These are phyloP conservation scores for Folsomia manolachei DNA, from an alignment of 2,888 invertebrate species.

Conservation along the genomic window DNA sequence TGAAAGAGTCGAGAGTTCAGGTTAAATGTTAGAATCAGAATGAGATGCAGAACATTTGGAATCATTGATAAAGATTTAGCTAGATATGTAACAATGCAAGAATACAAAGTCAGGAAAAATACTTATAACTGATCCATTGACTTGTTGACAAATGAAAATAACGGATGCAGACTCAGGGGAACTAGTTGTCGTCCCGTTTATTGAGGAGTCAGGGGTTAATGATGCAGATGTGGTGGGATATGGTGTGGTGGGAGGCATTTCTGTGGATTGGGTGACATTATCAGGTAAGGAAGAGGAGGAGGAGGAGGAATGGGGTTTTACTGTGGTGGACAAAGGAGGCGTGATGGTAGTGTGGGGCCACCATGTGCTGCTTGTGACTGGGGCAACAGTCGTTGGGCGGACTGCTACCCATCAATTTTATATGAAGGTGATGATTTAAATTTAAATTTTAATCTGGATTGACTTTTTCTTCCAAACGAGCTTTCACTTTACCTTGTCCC, in stretches of 20 bases:
- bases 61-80: background rate
- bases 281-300: slow-evolving; percentile 48
- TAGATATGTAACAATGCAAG: background rate
- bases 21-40: background rate
- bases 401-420: slow-evolving; percentile 6
- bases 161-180: background rate
- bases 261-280: slow-evolving; percentile 42
- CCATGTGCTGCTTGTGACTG: slow-evolving; percentile 25
- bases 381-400: slow-evolving; percentile 39
- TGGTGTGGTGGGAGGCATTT: slow-evolving; percentile 32
- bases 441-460: too few species aligned
- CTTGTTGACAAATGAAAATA: slow-evolving; percentile 22
- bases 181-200: slow-evolving; percentile 25
- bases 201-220: slow-evolving; percentile 31
- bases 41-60: background rate
- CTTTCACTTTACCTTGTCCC: background rate
- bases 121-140: background rate
- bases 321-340: too few species aligned
- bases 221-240: slow-evolving; percentile 39
- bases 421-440: background rate
- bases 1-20: background rate
- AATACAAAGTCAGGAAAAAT: too few species aligned
- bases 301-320: slow-evolving; percentile 49
- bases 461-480: too few species aligned
- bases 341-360: slow-evolving; percentile 21